Evolutionary conservation across 2,888 invertebrate genomes (phyloP).

Genomic region (Eugnorisma glareosa): DNA sequence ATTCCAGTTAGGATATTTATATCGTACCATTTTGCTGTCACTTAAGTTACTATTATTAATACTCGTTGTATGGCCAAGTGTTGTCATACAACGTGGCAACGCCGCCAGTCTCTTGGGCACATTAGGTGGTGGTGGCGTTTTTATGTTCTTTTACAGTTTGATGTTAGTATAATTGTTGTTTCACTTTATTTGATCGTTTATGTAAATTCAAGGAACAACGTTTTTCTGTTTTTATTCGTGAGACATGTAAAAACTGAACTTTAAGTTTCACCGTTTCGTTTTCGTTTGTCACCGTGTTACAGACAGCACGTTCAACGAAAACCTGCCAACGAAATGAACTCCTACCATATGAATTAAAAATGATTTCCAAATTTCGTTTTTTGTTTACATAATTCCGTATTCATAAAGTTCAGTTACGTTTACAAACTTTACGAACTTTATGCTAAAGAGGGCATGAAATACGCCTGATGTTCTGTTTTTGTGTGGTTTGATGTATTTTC

Average conservation of each 20-base stretch:
- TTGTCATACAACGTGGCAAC: neutral
- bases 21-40: neutral
- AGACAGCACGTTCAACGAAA: constrained; percentile 25
- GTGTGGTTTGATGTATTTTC: constrained; percentile 22
- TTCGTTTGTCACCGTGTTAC: no score
- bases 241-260: neutral
- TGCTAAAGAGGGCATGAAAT: constrained; percentile 47
- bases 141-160: neutral
- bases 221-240: neutral
- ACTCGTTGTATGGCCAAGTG: neutral
- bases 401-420: constrained; percentile 52
- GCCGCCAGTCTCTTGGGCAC: neutral
- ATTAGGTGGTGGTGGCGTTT: neutral
- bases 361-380: constrained; percentile 45
- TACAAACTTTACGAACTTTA: constrained; percentile 37
- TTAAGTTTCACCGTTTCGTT: no score
- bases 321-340: constrained; percentile 51
- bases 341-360: constrained; percentile 48
- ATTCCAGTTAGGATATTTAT: neutral
- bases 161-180: neutral
- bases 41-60: neutral
- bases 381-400: constrained; percentile 56
- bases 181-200: neutral
- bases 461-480: constrained; percentile 26
- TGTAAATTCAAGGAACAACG: neutral